Evolutionary conservation across 2,113 vertebrate species (phyloP).

Genomic region (Tringa solitaria): DNA sequence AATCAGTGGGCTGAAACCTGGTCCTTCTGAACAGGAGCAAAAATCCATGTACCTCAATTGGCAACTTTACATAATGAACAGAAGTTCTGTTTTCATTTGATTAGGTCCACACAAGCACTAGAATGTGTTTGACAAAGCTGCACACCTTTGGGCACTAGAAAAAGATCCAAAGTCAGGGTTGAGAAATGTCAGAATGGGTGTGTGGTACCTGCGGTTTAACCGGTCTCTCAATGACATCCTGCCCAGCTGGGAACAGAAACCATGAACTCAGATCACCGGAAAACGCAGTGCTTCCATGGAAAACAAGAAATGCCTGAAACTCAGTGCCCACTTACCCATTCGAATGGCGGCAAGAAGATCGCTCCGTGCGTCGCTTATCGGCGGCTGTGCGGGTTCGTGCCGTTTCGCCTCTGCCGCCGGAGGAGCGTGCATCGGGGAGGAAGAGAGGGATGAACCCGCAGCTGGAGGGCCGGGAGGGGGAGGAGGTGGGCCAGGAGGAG

Average conservation of each 20-base stretch:
- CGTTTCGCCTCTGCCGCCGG: constrained; percentile 65
- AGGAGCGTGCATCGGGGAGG: constrained; percentile 83
- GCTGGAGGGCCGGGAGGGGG: constrained; percentile 84
- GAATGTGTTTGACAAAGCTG: not conserved
- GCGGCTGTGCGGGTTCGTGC: constrained; percentile 63
- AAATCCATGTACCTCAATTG: not conserved
- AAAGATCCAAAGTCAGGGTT: not conserved
- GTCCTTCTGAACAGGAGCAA: not conserved
- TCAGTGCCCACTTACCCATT: constrained; percentile 83
- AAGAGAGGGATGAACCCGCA: constrained; percentile 74
- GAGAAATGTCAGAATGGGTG: not conserved
- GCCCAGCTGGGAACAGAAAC: not conserved
- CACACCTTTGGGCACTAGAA: not conserved
- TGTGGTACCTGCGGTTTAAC: not conserved
- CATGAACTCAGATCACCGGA: not conserved
- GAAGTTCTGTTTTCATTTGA: not conserved
- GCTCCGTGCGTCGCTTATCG: constrained; percentile 87
- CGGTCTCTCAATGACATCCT: not conserved
- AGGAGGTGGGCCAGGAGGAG: constrained; percentile 87
- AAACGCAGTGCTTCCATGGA: not conserved
- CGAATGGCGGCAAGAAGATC: constrained; percentile 96
- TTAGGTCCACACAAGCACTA: not conserved
- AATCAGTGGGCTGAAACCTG: not conserved
- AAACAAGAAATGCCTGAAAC: not conserved
- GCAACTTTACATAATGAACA: not conserved